These are phyloP conservation scores for Vespertilio murinus DNA, from an alignment of 2,797 vertebrate species.

Conservation along the genomic window DNA sequence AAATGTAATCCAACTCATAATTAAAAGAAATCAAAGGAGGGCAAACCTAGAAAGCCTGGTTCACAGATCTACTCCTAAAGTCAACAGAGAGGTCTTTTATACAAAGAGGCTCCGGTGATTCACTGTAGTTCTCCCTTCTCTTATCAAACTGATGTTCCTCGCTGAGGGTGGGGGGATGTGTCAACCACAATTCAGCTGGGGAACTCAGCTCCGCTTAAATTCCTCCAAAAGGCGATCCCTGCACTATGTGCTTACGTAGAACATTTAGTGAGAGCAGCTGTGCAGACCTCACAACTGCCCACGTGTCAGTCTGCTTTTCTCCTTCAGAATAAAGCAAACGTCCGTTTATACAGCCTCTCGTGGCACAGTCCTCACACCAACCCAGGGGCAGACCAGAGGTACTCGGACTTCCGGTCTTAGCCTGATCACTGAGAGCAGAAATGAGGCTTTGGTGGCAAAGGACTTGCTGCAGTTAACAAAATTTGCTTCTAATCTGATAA, in stretches of 20 bases:
- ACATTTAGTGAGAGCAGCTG: accelerated
- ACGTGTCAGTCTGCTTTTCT: not conserved
- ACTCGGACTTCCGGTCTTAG: not conserved
- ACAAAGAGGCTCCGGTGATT: not conserved
- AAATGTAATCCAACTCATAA: not conserved
- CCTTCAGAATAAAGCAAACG: not conserved
- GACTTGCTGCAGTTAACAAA: not conserved
- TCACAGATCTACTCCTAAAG: not conserved
- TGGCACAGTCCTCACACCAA: not conserved
- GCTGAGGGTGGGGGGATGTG: accelerated
- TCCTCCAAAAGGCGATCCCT: not conserved
- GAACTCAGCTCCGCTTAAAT: not conserved
- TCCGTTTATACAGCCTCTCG: not conserved
- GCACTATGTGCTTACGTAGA: not conserved
- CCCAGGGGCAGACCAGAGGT: not conserved
- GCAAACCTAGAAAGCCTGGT: not conserved
- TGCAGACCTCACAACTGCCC: not conserved
- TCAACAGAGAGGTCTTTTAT: not conserved
- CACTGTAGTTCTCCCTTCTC: not conserved
- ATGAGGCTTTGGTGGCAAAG: not conserved
- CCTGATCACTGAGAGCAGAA: not conserved
- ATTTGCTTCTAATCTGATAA: constrained; percentile 15
- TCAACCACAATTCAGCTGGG: not conserved
- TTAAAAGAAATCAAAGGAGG: not conserved
- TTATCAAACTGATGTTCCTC: accelerated